Base-by-base conservation (phyloP, 2,113 vertebrate genomes). In the Triplophysa siluroides region DNA sequence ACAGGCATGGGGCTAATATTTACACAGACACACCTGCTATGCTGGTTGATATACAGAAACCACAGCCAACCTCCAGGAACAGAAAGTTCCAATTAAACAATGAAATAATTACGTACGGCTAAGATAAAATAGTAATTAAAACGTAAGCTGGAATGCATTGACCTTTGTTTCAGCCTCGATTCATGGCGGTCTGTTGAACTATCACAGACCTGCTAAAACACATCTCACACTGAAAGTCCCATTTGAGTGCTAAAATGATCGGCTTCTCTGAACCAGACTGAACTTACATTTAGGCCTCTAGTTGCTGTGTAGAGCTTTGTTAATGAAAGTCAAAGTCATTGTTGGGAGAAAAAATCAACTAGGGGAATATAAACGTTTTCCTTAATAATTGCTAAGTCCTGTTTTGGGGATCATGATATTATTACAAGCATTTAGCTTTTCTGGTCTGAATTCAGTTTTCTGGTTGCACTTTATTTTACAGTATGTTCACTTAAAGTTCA, bases 151-250 rank as follows among this genome's bases (percentile, higher is more conserved):
- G 38, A 75, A 18, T n/a, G 24, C 18, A 54, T 52, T 14, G n/a
- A 77, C 54, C 50, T 58, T 11, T 19, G 3, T 64, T 54, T 52
- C 19, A 38, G 41, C 26, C 26, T 50, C 0, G 1, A 11, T 54
- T 65, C 60, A 38, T 77, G 73, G 64, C 38, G 18, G 13, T n/a
- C 3, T 3, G 75, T 23, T 77, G 75, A 65, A 43, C 62, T 77
- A 29, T 65, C 75, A 77, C 62, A 52, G 75, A 77, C 47, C 50
- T 54, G 45, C 75, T 50, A 66, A 76, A 77, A 64, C 54, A 58
- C 54, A 58, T 58, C 19, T n/a, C 54, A 9, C 54, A 58, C 24
- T 38, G 12, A 64, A 77, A 65, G 61, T 77, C 41, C 62, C 75
- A 77, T 54, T 66, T 54, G 23, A 47, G 58, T 75, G 73, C 38